Percentiles rank a stretch among this genome's conserved stretches.
Evolutionary conservation across 2,113 vertebrate species (phyloP).

Genomic region (Motacilla alba): DNA sequence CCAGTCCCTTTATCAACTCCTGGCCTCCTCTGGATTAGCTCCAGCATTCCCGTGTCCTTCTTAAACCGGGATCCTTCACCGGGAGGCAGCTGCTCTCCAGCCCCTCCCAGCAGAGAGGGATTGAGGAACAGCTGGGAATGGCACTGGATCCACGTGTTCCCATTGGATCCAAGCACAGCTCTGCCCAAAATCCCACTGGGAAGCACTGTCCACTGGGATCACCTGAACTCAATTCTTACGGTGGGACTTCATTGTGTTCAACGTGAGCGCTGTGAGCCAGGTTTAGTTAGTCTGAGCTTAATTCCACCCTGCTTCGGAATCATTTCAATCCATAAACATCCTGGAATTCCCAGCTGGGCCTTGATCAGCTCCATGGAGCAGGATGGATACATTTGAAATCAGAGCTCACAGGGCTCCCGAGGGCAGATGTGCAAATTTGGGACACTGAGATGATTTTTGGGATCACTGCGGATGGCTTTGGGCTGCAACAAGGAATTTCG

Average conservation of each 20-base stretch:
- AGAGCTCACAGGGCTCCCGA: not conserved
- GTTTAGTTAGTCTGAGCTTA: not conserved
- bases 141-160: not conserved
- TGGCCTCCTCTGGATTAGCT: not conserved
- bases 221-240: not conserved
- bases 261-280: not conserved
- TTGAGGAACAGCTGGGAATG: not conserved
- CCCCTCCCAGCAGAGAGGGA: not conserved
- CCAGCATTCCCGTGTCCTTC: not conserved
- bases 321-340: not conserved
- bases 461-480: not conserved
- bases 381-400: not conserved
- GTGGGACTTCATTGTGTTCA: not conserved
- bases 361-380: not conserved
- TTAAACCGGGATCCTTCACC: not conserved
- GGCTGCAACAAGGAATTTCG: not conserved
- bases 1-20: not conserved
- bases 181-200: not conserved
- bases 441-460: not conserved
- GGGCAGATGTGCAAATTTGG: not conserved
- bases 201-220: not conserved
- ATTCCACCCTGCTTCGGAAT: not conserved
- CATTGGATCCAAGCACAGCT: not conserved
- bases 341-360: not conserved
- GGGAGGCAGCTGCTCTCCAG: not conserved